These are phyloP conservation scores for Coracias cyanogaster DNA, from an alignment of 2,797 vertebrate species.

Conservation along the genomic window DNA sequence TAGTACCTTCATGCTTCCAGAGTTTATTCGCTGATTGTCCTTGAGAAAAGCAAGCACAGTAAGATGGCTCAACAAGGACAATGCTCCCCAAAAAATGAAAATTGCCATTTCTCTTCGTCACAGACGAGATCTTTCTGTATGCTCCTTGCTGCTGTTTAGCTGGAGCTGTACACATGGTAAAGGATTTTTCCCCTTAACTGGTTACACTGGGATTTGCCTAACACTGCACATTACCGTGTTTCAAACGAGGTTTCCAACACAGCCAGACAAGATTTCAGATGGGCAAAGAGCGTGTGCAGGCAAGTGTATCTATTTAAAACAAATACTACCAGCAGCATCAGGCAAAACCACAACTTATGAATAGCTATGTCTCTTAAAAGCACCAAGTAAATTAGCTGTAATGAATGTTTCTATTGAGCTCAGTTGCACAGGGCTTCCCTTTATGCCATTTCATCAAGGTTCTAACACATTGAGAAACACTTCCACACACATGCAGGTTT, in stretches of 20 bases:
- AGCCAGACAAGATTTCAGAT: slow-evolving; percentile 37
- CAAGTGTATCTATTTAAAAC: slow-evolving; percentile 59
- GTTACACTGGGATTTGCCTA: not conserved
- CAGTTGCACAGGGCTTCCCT: slow-evolving; percentile 30
- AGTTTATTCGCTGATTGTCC: not conserved
- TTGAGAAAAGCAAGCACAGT: not conserved
- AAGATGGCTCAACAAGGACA: not conserved
- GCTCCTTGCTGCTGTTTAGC: not conserved
- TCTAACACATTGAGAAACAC: slow-evolving; percentile 27
- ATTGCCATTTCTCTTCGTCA: not conserved
- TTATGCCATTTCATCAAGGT: slow-evolving; percentile 35
- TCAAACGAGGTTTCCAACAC: not conserved
- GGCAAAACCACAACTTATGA: slow-evolving; percentile 56
- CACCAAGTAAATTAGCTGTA: slow-evolving; percentile 49
- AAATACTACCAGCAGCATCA: slow-evolving; percentile 59
- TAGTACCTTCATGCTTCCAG: not conserved
- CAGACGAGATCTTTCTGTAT: not conserved
- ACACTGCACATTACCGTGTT: not conserved
- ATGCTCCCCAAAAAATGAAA: not conserved
- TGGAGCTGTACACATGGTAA: rapidly evolving
- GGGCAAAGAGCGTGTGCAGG: slow-evolving; percentile 41
- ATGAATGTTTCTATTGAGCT: slow-evolving; percentile 54
- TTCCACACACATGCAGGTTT: slow-evolving; percentile 2
- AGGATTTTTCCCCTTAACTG: not conserved
- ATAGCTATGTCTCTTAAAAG: slow-evolving; percentile 46